Evolutionary conservation across 2,113 vertebrate genomes (phyloP), one percentile per base, ranked within the genome.

Genomic region (Bufo bufo): DNA sequence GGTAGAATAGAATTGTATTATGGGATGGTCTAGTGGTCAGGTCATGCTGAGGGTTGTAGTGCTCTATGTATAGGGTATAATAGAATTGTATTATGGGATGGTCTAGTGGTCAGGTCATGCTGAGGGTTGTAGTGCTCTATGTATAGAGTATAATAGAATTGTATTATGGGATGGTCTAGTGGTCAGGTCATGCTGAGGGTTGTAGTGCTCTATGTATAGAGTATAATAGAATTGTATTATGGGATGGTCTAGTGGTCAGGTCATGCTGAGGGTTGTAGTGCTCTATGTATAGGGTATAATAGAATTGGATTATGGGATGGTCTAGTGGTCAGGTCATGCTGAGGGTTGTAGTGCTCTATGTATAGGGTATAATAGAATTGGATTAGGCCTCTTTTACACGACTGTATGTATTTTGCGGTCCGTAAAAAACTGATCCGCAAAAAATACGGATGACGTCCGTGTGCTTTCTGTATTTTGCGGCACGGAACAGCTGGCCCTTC

Each of bases 141-240:
- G 50, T 78, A 77, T 23, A n/a, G 7, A 77, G 75, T 52, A n/a
- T 52, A 77, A 77, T 54, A 77, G 75, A 33, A 20, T 69, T 61
- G 33, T 33, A 33, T 33, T 33, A 54, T 54, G 10, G 52, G 6
- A 11, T 7, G 6, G 52, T 54, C 52, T 54, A 7, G 63, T 50
- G 23, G 33, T 50, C 8, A 20, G 74, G 9, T 75, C 72, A 17
- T 75, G 4, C 11, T 3, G 13, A 17, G 13, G 72, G 16, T 13
- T 6, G 19, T 20, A 43, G 4, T 49, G 3, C 20, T 50, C 66
- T 43, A 33, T 33, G 9, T 71, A 10, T n/a, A 14, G 9, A 59
- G 56, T 59, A 14, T 59, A 59, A 13, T 6, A 59, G 8, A 59
- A 13, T 12, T 54, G 52, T 52, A 52, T 52, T 61, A 61, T 61